A percentile compares a stretch with the other conserved stretches of the same genome.
Evolutionary conservation across 2,888 invertebrate genomes (phyloP).

Genomic region (Chesias legatella): DNA sequence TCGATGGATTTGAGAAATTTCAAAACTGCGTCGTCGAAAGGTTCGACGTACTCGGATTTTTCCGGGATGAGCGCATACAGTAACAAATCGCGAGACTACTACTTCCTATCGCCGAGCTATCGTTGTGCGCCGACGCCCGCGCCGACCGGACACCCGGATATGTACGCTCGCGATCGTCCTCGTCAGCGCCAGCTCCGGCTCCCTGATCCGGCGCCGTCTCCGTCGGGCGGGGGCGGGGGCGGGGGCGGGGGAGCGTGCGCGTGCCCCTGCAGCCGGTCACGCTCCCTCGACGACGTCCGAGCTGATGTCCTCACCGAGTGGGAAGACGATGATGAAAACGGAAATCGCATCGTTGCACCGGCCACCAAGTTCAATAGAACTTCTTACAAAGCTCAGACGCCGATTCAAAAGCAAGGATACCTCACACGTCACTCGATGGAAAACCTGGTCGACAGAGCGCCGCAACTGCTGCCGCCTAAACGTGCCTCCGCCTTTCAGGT

Average conservation of each 20-base stretch:
- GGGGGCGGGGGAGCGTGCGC: too few relatives aligned
- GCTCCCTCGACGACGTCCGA: constrained; percentile 87
- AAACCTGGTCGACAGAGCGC: constrained; percentile 81
- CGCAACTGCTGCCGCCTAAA: constrained; percentile 74
- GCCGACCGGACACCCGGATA: constrained; percentile 55
- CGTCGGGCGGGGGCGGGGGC: too few relatives aligned
- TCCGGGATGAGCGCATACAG: constrained; percentile 74
- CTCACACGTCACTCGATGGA: constrained; percentile 86
- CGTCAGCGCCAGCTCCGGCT: constrained; percentile 64
- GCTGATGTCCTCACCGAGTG: constrained; percentile 83
- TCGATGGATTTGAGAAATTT: constrained; percentile 73
- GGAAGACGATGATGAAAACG: constrained; percentile 83
- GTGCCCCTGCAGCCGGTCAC: constrained; percentile 83
- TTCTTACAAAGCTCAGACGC: constrained; percentile 54
- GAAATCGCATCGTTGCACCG: constrained; percentile 78
- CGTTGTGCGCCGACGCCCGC: constrained; percentile 81
- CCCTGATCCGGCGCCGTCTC: constrained; percentile 36
- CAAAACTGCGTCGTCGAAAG: constrained; percentile 67
- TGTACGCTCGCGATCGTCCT: constrained; percentile 60
- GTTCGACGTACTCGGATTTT: constrained; percentile 74
- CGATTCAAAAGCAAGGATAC: constrained; percentile 70
- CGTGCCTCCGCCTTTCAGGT: constrained; percentile 79
- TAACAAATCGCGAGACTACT: constrained; percentile 75
- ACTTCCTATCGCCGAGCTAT: constrained; percentile 86
- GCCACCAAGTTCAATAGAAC: constrained; percentile 71